Base-by-base conservation (phyloP, 2,888 invertebrate species). In the Bugula neritina region DNA sequence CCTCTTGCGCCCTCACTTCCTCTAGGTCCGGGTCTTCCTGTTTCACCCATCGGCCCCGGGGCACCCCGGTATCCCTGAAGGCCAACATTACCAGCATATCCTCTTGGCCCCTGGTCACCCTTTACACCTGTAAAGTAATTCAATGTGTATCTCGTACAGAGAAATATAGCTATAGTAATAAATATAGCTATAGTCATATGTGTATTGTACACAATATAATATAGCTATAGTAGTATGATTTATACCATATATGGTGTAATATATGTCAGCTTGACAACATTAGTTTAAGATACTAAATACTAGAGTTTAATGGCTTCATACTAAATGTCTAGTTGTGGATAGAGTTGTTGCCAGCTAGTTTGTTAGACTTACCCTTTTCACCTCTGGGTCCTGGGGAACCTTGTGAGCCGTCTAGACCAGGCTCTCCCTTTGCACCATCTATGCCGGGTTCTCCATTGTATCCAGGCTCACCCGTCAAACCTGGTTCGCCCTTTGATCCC, bases 31-130 rank as follows among this genome's bases (percentile, higher is more conserved):
- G 21, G 63, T 17, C 63, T 25, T 31, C 63, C 63, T 2, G 63
- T 10, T 27, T 63, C 63, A 2, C 63, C 63, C 63, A 63, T 63
- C 31, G 63, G 63, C 10, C 63, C 63, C 13, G 63, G 29, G 27
- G 63, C 5, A 13, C 63, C 63, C 2, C 29, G 21, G 34, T 63
- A 63, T 2, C 63, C 63, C n/a, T 63, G 63, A 2, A 63, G 63
- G 13, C 63, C 63, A 5, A 63, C n/a, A 63, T 21, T 25, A 25
- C 63, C 63, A 5, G 63, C 29, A 63, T 31, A 63, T n/a, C 63
- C 63, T 34, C 63, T 2, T 27, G 17, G 13, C 31, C 63, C 63
- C n/a, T 63, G 63, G 13, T 63, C 63, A 31, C 63, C 63, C 31
- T 63, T 63, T n/a, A 31, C 10, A 10, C 63, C 63, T 63, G n/a